These are phyloP conservation scores for Verasper variegatus DNA, from an alignment of 2,113 vertebrate genomes.

Conservation along the genomic window DNA sequence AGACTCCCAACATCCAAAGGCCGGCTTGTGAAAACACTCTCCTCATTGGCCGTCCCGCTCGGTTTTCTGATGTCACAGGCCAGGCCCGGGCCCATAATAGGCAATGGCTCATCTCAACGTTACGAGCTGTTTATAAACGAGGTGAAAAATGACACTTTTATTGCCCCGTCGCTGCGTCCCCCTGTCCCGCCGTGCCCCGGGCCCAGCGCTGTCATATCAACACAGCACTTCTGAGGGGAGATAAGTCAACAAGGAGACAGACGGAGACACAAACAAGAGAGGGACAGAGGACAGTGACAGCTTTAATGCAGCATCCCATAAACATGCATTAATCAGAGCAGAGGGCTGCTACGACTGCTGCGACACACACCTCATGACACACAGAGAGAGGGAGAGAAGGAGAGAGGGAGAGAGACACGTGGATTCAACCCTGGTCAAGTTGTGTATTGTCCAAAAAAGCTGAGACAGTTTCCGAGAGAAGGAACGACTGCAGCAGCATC, in stretches of 20 bases:
- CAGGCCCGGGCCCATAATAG: conserved; percentile 78
- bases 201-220: conserved; percentile 53
- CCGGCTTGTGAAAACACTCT: conserved; percentile 66
- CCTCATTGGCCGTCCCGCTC: conserved; percentile 53
- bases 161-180: conserved; percentile 51
- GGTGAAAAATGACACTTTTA: conserved; percentile 81
- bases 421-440: conserved; percentile 22
- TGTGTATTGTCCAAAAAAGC: neutral
- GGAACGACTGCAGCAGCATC: neutral
- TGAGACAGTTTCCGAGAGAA: neutral
- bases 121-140: conserved; percentile 72
- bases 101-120: conserved; percentile 79
- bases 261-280: conserved; percentile 18
- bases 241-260: conserved; percentile 43
- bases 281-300: conserved; percentile 44
- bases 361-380: conserved; percentile 16
- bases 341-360: conserved; percentile 35
- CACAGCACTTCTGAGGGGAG: conserved; percentile 40
- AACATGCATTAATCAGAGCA: conserved; percentile 78
- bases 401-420: neutral
- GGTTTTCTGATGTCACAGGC: conserved; percentile 72
- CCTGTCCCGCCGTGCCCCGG: conserved; percentile 40
- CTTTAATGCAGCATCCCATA: conserved; percentile 67
- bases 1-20: conserved; percentile 61
- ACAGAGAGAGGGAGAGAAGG: too few species aligned